phyloP scores from a whole-genome alignment of 2,797 vertebrate species.

The Babyrousa celebensis region DNA sequence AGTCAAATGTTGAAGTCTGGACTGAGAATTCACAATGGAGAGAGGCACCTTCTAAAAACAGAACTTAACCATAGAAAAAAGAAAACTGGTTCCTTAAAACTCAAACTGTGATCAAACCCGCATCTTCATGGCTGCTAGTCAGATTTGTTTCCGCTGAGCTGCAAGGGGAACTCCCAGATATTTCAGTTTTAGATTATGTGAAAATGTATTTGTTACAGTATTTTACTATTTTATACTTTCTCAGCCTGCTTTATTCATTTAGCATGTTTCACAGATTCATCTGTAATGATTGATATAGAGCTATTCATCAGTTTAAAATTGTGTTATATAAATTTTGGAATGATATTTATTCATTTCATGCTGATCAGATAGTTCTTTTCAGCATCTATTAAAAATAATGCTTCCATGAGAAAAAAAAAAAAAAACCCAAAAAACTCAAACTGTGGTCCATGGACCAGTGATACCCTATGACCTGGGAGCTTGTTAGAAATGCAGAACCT shows the following conservation, averaged over 20 bases:
- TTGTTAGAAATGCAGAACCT: slow-evolving; percentile 6
- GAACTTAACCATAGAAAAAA: slow-evolving; percentile 14
- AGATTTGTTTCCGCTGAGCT: no score
- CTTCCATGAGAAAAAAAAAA: no score
- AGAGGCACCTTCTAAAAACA: slow-evolving; percentile 45
- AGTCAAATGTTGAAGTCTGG: not conserved
- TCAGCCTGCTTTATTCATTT: not conserved
- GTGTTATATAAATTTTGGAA: not conserved
- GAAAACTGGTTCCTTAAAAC: not conserved
- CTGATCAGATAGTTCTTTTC: not conserved
- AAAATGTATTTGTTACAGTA: not conserved
- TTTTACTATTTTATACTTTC: not conserved
- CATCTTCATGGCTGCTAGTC: no score
- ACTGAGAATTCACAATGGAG: not conserved
- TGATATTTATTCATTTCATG: not conserved
- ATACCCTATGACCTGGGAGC: not conserved
- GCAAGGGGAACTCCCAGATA: no score
- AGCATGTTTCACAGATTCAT: not conserved
- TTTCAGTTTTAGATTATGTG: not conserved
- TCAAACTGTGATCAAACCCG: not conserved
- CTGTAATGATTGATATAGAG: not conserved
- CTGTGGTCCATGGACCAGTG: not conserved
- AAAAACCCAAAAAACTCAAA: not conserved
- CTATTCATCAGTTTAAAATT: not conserved
- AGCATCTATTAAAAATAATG: not conserved